Evolutionary conservation across 2,888 invertebrate genomes (phyloP).

Genomic region (Sylvicola cinctus): DNA sequence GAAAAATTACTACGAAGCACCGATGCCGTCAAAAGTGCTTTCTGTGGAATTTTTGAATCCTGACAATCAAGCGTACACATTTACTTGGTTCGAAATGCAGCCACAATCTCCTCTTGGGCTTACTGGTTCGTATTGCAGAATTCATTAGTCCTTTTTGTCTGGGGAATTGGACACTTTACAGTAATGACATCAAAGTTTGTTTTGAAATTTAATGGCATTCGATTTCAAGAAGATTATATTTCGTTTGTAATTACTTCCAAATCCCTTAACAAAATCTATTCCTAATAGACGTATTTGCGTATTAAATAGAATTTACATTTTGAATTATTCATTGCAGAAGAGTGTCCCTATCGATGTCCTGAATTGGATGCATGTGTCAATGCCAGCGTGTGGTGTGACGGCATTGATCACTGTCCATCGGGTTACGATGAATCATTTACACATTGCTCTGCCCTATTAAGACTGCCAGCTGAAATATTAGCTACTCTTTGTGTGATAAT

Average conservation of each 20-base stretch:
- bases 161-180: no score
- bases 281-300: not conserved
- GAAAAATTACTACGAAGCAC: constrained; percentile 31
- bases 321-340: constrained; percentile 42
- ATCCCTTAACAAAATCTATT: not conserved
- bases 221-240: no score
- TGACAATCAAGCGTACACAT: constrained; percentile 50
- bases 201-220: no score
- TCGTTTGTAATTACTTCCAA: not conserved
- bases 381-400: constrained; percentile 63
- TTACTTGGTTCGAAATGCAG: constrained; percentile 69
- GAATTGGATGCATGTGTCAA: constrained; percentile 67
- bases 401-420: constrained; percentile 53
- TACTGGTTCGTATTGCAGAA: constrained; percentile 15
- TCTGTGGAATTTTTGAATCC: constrained; percentile 61
- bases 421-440: constrained; percentile 62
- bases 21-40: constrained; percentile 36
- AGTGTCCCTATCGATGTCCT: constrained; percentile 55
- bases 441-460: constrained; percentile 57
- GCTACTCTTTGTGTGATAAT: constrained; percentile 30
- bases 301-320: not conserved
- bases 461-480: constrained; percentile 55
- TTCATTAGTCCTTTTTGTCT: not conserved
- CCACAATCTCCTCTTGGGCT: constrained; percentile 27
- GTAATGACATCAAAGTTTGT: no score